A percentile compares a stretch with the other conserved stretches of the same genome.
These are phyloP conservation scores for Pseudococcus viburni DNA, from an alignment of 2,888 invertebrate genomes.

Conservation along the genomic window DNA sequence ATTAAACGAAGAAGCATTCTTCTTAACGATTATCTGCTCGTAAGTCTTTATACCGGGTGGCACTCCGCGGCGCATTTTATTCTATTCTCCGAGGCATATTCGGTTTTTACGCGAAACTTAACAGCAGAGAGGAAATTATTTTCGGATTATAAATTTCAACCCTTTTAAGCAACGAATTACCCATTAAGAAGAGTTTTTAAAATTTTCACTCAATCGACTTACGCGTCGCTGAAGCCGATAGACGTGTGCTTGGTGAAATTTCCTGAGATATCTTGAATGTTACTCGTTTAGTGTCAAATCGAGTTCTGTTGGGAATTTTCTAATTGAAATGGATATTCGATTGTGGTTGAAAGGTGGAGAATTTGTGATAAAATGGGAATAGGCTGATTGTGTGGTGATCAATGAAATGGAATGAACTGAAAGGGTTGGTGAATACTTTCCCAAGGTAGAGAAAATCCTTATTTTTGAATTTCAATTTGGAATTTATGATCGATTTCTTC, in stretches of 20 bases:
- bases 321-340: no score
- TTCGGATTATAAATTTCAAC: constrained; percentile 39
- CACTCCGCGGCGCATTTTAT: background rate
- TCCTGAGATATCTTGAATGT: background rate
- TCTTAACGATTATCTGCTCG: constrained; percentile 48
- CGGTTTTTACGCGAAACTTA: constrained; percentile 6
- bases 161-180: constrained; percentile 27
- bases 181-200: constrained; percentile 10
- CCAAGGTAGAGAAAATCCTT: no score
- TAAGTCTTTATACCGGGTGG: constrained; percentile 2
- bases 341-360: no score
- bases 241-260: background rate
- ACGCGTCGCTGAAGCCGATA: background rate
- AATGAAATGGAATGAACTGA: no score
- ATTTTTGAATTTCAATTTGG: no score
- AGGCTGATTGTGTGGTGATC: no score
- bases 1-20: constrained; percentile 36
- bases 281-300: background rate
- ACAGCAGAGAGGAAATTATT: constrained; percentile 3
- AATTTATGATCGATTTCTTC: no score
- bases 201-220: constrained; percentile 1
- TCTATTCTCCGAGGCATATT: constrained; percentile 3
- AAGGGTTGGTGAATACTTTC: no score
- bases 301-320: no score
- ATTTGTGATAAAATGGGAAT: no score